Evolutionary conservation across 2,797 vertebrate species (phyloP), one percentile per base, ranked within the genome.

Genomic region (Carcharodon carcharias): DNA sequence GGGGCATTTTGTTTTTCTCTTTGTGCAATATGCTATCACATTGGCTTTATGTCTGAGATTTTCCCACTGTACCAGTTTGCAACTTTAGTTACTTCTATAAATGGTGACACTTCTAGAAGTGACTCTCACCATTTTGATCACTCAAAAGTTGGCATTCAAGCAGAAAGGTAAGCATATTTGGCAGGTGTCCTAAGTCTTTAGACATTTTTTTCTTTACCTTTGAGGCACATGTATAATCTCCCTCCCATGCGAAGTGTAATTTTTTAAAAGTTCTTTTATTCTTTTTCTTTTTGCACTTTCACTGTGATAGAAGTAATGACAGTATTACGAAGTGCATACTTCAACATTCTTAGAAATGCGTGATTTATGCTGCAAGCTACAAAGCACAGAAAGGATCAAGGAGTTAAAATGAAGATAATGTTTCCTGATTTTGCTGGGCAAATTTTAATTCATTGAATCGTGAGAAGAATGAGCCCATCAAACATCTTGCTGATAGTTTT

Each of bases 301-400:
- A 0, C 28, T 56, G 16, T 35, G 67, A 58, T 95, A 71, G 50
- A 73, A 23, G 73, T 95, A 40, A 54, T 95, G 89, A 92, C 58
- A 92, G 56, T 73, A 77, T 73, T 54, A 58, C 94, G 77, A 77
- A 58, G 69, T 71, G 50, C 26, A 77, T 58, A 77, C 94, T n/a
- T 95, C 28, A 77, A 73, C 56, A 16, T 95, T 95, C 69, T 95
- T 95, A 56, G 94, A 71, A 77, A 77, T 95, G 67, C 21, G 16
- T n/a, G 69, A 95, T 18, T 77, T 77, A 71, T 54, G 69, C 31
- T 77, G 94, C 69, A 58, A 95, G 94, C 14, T 18, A 95, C 50
- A 95, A 95, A 95, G 69, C 31, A 21, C 9, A 95, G 94, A 95
- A 95, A 73, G 94, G 94, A 95, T 95, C 94, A 77, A n/a, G 94